A percentile compares a stretch with the other conserved stretches of the same genome.
phyloP scores from a whole-genome alignment of 2,797 vertebrate species.

The Argya squamiceps region DNA sequence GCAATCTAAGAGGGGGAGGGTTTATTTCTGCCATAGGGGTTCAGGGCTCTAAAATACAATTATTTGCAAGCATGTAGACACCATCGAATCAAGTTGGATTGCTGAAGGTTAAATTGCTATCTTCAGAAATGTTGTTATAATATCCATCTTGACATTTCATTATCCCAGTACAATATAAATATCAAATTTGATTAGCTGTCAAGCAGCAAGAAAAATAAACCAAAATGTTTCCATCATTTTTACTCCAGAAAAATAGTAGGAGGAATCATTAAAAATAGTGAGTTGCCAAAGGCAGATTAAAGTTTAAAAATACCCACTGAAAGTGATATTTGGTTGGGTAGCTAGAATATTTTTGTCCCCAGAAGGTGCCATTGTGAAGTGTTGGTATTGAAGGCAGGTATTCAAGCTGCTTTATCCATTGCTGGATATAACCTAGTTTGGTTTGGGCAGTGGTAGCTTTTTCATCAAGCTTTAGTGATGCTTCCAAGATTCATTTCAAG shows the following conservation, averaged over 20 bases:
- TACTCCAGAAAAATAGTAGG: background rate
- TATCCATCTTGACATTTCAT: conserved; percentile 37
- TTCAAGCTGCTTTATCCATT: background rate
- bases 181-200: conserved; percentile 22
- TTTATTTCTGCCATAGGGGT: background rate
- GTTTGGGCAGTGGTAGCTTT: background rate
- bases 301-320: background rate
- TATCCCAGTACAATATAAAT: conserved; percentile 28
- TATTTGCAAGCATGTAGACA: background rate
- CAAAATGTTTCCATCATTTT: conserved; percentile 26
- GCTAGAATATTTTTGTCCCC: background rate
- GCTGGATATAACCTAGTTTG: background rate
- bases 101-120: conserved; percentile 41
- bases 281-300: background rate
- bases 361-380: background rate
- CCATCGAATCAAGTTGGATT: background rate
- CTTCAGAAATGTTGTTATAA: conserved; percentile 16
- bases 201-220: background rate
- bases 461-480: background rate
- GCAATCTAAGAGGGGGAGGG: background rate
- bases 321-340: background rate
- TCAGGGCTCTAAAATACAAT: background rate
- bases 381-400: background rate
- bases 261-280: background rate
- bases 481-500: background rate